Base-by-base conservation (phyloP, 2,797 vertebrate genomes). In the Peromyscus eremicus region DNA sequence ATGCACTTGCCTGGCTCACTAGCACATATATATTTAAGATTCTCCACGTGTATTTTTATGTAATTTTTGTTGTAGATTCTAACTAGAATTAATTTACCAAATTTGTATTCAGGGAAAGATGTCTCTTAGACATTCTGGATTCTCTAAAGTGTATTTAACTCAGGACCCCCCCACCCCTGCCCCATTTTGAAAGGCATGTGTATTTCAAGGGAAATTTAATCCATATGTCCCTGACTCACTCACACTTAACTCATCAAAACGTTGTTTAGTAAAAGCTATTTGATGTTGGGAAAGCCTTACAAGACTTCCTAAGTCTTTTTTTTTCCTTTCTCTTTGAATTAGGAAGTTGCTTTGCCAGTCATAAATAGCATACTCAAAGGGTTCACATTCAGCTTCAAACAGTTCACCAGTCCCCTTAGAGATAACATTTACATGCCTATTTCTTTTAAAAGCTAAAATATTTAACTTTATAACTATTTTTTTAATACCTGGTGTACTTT, bases 191-290 rank as follows among this genome's bases (percentile, higher is more conserved):
- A 98, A 89, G 91, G 96, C 98, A 96, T 98, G 96, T 97, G 96
- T 96, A 97, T 98, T 97, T 98, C 94, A 97, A 96, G 96, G 96
- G 89, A 98, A 98, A 98, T 98, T 94, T 97, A 98, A 97, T 96
- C 98, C 97, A 97, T 98, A 98, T 98, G 98, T 97, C 89, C 97
- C 94, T 94, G 89, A 97, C 95, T 98, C 97, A 97, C 96, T 97
- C 97, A 97, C 98, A 98, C 97, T 97, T 98, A 98, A 98, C 97
- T 98, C 98, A 98, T 98, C 97, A 98, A 97, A 97, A 96, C 90
- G 94, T 97, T 97, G 97, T 98, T 97, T 98, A 94, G 94, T 97
- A 97, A 97, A 97, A 97, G 94, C 97, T 95, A 97, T 98, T 98
- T 98, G 97, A 98, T 98, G 97, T 98, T 94, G 81, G 84, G 94